phyloP scores from a whole-genome alignment of 2,888 invertebrate species.

The Quadroppia sp. region DNA sequence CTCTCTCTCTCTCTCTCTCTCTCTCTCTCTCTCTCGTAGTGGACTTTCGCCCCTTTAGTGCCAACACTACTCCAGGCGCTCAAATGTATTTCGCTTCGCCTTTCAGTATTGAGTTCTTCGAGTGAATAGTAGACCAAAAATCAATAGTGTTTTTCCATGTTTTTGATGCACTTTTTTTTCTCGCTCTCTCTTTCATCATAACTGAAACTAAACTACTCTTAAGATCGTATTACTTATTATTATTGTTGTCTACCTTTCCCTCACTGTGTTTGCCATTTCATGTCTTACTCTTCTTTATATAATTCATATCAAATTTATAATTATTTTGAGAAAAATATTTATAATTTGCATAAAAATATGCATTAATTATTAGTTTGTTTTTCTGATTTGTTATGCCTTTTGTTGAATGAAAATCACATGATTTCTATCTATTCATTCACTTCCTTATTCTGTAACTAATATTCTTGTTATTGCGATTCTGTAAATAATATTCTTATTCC shows the following conservation, averaged over 20 bases:
- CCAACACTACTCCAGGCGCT: constrained; percentile 8
- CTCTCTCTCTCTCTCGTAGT: no score
- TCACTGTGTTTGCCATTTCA: neutral
- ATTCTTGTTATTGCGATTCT: no score
- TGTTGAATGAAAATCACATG: no score
- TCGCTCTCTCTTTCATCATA: constrained; percentile 26
- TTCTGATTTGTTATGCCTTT: no score
- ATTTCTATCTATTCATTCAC: no score
- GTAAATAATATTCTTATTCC: no score
- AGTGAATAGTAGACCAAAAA: constrained; percentile 21
- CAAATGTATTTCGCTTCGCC: constrained; percentile 8
- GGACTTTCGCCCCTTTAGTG: constrained; percentile 26
- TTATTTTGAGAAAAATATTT: neutral
- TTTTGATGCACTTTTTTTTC: constrained; percentile 13
- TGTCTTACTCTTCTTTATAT: neutral
- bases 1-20: no score
- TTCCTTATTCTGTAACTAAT: no score
- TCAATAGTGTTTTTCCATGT: constrained; percentile 2
- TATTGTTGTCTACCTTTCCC: neutral
- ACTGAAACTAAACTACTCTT: neutral
- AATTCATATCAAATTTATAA: neutral
- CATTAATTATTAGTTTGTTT: no score
- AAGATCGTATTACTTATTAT: no score
- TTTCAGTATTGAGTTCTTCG: constrained; percentile 3
- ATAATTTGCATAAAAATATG: no score